Evolutionary conservation across 2,888 invertebrate genomes (phyloP).

Genomic region (Caenorhabditis panamensis): DNA sequence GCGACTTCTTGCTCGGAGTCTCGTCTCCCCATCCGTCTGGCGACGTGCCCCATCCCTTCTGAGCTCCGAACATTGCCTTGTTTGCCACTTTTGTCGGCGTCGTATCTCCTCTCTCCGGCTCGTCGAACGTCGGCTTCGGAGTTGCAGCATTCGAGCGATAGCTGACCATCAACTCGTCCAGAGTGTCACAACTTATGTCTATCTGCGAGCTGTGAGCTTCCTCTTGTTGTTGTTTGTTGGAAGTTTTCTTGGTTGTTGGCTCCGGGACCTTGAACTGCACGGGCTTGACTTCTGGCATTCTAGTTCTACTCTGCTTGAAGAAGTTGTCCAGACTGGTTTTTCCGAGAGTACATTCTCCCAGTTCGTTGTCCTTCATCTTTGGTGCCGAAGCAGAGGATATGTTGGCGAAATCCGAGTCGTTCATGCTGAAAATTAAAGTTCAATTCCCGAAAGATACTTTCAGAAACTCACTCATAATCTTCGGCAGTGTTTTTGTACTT

Average conservation of each 20-base stretch:
- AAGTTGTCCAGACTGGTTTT: slow-evolving; percentile 4
- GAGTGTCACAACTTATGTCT: neutral
- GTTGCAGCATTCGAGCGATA: slow-evolving; percentile 9
- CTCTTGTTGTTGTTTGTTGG: neutral
- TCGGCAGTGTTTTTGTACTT: neutral
- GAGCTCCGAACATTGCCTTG: neutral
- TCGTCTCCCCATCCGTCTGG: slow-evolving; percentile 18
- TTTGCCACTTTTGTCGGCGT: slow-evolving; percentile 15
- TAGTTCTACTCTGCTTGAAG: neutral
- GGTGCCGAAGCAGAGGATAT: neutral
- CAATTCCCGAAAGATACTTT: neutral
- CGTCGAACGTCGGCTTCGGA: slow-evolving; percentile 22
- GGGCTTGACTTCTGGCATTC: no score
- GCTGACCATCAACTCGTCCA: slow-evolving; percentile 21
- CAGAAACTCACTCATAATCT: slow-evolving; percentile 1
- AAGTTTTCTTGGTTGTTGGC: no score
- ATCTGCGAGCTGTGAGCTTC: neutral
- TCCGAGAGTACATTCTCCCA: slow-evolving; percentile 24
- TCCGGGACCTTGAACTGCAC: neutral
- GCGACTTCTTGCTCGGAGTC: neutral
- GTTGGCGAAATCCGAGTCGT: neutral
- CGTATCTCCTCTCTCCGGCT: neutral
- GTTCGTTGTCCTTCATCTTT: neutral
- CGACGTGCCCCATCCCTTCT: neutral
- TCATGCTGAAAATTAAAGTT: slow-evolving; percentile 1